Evolutionary conservation across 2,113 vertebrate species (phyloP), one percentile per base, ranked within the genome.

Genomic region (Melanotaenia duboulayi): DNA sequence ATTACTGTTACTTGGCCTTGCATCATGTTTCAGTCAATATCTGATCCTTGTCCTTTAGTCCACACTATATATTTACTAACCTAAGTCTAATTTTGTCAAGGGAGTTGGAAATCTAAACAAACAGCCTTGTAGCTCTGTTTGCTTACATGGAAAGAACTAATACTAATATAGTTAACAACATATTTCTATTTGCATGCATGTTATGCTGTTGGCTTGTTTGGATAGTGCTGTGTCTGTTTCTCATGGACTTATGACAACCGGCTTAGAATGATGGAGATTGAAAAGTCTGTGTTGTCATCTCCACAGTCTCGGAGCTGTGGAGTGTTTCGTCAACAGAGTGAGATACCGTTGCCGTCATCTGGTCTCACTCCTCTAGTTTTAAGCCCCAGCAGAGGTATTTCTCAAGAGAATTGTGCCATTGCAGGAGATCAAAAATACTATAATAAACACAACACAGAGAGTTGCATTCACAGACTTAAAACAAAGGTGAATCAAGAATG

Each of bases 281-380:
- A 67, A 62, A 19, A 52, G 28, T 46, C 35, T 75, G 58, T 51
- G 57, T 77, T 70, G 65, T 20, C 32, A 3, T 32, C 23, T 69
- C 48, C 54, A 83, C 67, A 66, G 82, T 86, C 68, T 70, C 61
- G 32, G 68, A 58, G 72, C 58, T 65, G 68, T 32, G 25, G 17
- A 57, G 56, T 19, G 57, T 84, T 84, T 75, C 76, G 68, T 74
- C 19, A 24, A 67, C 79, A 71, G 71, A 78, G 58, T 58, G 73
- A 84, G 81, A 65, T 62, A 14, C 77, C 3, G 22, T 73, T 40
- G n/a, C 71, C 84, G 59, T 84, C 89, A 83, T 82, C 79, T 4
- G 16, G 52, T 90, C 89, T 81, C 85, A 89, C 86, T 74, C 60
- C 87, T 86, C 85, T 56, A 88, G 71, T 81, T 90, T 86, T 90